These are phyloP conservation scores for Dromas ardeola DNA, from an alignment of 2,113 vertebrate genomes.

Conservation along the genomic window DNA sequence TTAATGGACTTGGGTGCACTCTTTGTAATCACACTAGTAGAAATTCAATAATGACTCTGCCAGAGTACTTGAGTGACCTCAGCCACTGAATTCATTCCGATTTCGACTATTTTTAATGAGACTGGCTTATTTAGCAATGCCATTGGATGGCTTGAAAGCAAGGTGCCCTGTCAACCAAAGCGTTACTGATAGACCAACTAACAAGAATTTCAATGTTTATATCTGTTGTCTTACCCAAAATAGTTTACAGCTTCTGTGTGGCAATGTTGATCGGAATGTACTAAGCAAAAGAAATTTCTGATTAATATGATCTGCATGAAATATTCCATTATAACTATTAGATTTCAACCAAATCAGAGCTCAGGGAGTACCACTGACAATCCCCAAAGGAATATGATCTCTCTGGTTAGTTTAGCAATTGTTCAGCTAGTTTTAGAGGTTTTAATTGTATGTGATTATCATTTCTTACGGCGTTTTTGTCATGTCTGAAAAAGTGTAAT, in stretches of 20 bases:
- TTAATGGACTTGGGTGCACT: conserved; percentile 57
- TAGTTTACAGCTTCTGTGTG: neutral
- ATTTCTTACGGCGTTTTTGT: neutral
- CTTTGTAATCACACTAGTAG: conserved; percentile 39
- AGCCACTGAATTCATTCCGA: neutral
- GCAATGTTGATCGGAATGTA: neutral
- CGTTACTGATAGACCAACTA: neutral
- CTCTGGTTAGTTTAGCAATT: conserved; percentile 26
- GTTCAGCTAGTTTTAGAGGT: neutral
- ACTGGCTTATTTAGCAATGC: neutral
- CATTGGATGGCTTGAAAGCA: neutral
- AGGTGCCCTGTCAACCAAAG: neutral
- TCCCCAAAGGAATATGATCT: neutral
- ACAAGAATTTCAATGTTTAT: neutral
- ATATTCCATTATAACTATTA: neutral
- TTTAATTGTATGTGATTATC: neutral
- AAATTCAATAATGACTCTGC: conserved; percentile 58
- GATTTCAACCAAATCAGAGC: neutral
- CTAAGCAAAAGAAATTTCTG: neutral
- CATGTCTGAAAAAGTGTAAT: neutral
- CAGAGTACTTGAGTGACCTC: conserved; percentile 28
- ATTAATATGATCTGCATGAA: neutral
- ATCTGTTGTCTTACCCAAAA: neutral
- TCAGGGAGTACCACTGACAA: neutral
- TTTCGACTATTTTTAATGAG: neutral